Percentiles rank a stretch among this genome's conserved stretches.
Conservation (phyloP, 2,113 vertebrate genomes). For the Cynopterus brachyotis region DNA sequence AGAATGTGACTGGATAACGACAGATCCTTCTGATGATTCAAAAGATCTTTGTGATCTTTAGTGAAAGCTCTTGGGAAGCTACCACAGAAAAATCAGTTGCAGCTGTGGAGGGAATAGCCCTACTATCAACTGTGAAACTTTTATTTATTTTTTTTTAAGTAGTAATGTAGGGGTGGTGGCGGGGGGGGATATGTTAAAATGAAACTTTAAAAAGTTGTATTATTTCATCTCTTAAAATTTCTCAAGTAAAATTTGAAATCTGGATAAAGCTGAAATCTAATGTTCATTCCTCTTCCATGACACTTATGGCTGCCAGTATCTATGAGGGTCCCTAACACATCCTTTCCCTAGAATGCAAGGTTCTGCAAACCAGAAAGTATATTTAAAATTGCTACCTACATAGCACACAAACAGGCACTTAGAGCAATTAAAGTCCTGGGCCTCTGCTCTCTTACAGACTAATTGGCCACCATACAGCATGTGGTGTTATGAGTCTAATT, state of each 20-base stretch:
- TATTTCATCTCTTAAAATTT: too few species aligned
- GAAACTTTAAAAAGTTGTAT: too few species aligned
- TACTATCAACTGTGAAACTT: too few species aligned
- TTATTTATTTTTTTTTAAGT: too few species aligned
- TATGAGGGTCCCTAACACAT: neutral
- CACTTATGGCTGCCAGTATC: neutral
- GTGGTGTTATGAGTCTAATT: neutral
- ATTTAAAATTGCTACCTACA: neutral
- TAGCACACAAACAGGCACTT: neutral
- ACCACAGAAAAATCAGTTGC: too few species aligned
- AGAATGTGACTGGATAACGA: neutral
- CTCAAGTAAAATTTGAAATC: neutral
- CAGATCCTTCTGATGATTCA: neutral
- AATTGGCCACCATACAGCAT: slow-evolving; percentile 16
- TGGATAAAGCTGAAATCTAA: neutral
- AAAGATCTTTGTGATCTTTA: too few species aligned
- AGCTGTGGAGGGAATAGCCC: too few species aligned
- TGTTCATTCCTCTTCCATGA: neutral
- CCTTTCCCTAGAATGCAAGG: neutral
- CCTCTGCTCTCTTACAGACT: slow-evolving; percentile 21
- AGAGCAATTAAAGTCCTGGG: neutral
- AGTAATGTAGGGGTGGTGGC: too few species aligned
- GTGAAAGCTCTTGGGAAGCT: too few species aligned
- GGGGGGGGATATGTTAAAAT: too few species aligned
- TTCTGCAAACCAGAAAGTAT: neutral